Percentiles rank a stretch among this genome's conserved stretches.
Conservation (phyloP, 2,888 invertebrate species). For the Tenodera sinensis region DNA sequence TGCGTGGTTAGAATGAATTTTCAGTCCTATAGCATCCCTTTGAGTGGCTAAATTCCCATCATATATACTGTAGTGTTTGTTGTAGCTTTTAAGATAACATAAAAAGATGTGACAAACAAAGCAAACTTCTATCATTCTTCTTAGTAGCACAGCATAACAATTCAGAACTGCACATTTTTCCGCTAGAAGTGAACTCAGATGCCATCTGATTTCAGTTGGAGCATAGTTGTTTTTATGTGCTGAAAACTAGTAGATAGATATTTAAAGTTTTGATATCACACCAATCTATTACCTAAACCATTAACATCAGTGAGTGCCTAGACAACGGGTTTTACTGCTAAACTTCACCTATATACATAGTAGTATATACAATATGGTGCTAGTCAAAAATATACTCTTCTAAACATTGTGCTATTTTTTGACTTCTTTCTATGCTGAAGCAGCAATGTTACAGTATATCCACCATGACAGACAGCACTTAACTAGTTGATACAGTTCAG, state of each 20-base stretch:
- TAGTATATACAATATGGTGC: neutral
- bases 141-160: no score
- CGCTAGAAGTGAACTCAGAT: neutral
- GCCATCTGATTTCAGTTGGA: neutral
- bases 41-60: no score
- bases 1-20: no score
- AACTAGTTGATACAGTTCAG: no score
- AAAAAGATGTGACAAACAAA: no score
- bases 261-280: neutral
- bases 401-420: no score
- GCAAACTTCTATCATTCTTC: no score
- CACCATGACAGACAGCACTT: neutral
- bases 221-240: neutral
- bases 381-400: neutral
- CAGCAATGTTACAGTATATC: neutral
- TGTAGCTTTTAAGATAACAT: no score
- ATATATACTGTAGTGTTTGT: no score
- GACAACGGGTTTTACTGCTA: neutral
- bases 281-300: neutral
- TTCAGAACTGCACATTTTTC: neutral
- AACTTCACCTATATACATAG: neutral
- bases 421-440: neutral
- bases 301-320: neutral
- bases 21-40: no score
- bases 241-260: neutral